These are phyloP conservation scores for Labeo calbasu DNA, from an alignment of 2,797 vertebrate genomes.

Conservation along the genomic window DNA sequence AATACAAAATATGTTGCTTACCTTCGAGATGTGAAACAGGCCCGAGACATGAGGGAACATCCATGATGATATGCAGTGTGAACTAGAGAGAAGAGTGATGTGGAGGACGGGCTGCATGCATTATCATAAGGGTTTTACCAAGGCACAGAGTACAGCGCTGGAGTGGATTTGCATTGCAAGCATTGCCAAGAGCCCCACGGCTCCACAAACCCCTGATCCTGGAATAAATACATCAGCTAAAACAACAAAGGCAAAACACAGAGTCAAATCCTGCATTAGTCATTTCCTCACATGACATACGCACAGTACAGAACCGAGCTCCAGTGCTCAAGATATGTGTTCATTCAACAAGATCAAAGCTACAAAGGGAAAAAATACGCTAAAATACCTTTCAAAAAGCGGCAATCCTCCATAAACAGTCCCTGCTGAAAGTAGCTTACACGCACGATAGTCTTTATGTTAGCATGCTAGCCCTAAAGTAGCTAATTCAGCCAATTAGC, in stretches of 20 bases:
- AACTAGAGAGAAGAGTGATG: slow-evolving; percentile 65
- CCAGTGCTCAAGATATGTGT: slow-evolving; percentile 31
- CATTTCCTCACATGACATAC: slow-evolving; percentile 67
- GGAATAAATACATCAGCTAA: slow-evolving; percentile 66
- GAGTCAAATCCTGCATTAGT: slow-evolving; percentile 66
- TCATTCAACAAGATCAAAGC: slow-evolving; percentile 63
- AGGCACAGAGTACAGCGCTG: slow-evolving; percentile 79
- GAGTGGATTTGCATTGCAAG: slow-evolving; percentile 77
- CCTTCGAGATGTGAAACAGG: not conserved
- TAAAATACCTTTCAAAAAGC: slow-evolving; percentile 60
- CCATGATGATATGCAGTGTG: slow-evolving; percentile 40
- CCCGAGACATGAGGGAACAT: not conserved
- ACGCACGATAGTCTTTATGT: slow-evolving; percentile 34
- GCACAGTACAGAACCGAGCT: slow-evolving; percentile 76
- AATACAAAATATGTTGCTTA: not conserved
- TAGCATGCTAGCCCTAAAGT: slow-evolving; percentile 50
- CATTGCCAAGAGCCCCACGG: slow-evolving; percentile 67
- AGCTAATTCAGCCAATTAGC: slow-evolving; percentile 32
- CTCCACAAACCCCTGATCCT: slow-evolving; percentile 65
- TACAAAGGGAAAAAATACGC: slow-evolving; percentile 63
- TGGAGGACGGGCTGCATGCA: slow-evolving; percentile 72
- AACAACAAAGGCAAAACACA: slow-evolving; percentile 57
- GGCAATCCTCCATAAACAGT: slow-evolving; percentile 38
- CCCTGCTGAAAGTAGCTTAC: slow-evolving; percentile 34
- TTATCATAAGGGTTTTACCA: slow-evolving; percentile 77